Evolutionary conservation across 1,140 invertebrate species (phyloP).

Genomic region (Maniola jurtina): DNA sequence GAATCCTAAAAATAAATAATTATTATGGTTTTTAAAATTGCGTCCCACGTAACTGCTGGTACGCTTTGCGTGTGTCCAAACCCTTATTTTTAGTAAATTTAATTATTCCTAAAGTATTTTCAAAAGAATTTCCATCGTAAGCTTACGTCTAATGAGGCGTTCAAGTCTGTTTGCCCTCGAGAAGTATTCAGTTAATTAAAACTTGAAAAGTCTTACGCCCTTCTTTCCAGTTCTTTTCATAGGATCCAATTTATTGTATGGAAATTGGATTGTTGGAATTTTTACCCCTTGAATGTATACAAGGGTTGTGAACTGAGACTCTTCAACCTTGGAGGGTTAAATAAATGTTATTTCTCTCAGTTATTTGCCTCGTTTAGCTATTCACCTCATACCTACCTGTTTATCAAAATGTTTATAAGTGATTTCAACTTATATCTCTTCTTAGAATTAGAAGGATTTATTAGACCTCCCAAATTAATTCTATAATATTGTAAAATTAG

Average conservation of each 20-base stretch:
- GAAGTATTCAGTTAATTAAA: constrained; percentile 10
- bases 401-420: too few species aligned
- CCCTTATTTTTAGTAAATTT: background rate
- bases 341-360: background rate
- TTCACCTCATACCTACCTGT: too few species aligned
- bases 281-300: background rate
- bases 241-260: constrained; percentile 1
- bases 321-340: background rate
- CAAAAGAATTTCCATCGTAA: constrained; percentile 1
- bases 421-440: too few species aligned
- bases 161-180: constrained; percentile 9
- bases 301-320: background rate
- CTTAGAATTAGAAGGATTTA: too few species aligned
- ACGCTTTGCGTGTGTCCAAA: too few species aligned
- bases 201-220: background rate
- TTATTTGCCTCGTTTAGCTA: background rate
- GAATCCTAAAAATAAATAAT: too few species aligned
- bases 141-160: constrained; percentile 11
- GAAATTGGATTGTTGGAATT: constrained; percentile 3
- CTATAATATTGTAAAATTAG: too few species aligned
- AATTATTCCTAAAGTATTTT: background rate
- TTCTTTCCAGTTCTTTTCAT: background rate
- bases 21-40: too few species aligned
- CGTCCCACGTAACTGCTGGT: too few species aligned
- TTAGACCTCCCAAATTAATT: too few species aligned